Evolutionary conservation across 2,888 invertebrate species (phyloP).

Genomic region (Dynastes tityus): DNA sequence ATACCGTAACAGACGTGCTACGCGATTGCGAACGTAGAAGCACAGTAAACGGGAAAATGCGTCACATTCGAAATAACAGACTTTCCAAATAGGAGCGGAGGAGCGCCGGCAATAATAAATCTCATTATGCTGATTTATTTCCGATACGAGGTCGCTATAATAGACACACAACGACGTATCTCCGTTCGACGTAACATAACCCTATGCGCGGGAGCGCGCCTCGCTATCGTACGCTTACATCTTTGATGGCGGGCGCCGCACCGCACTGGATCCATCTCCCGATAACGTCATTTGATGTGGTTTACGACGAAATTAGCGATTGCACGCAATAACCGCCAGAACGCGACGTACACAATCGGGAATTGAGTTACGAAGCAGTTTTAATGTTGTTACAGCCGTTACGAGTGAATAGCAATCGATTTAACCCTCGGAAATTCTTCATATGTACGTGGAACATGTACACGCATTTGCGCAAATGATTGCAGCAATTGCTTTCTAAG

Average conservation of each 20-base stretch:
- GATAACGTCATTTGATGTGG: slow-evolving; percentile 38
- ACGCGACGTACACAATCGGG: neutral
- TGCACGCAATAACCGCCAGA: slow-evolving; percentile 25
- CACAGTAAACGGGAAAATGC: neutral
- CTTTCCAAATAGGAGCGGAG: slow-evolving; percentile 12
- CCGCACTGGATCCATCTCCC: slow-evolving; percentile 9
- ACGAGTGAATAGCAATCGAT: slow-evolving; percentile 11
- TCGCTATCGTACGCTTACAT: slow-evolving; percentile 10
- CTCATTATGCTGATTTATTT: slow-evolving; percentile 50
- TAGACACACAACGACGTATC: slow-evolving; percentile 34
- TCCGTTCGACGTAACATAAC: slow-evolving; percentile 11
- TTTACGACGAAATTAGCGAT: slow-evolving; percentile 33
- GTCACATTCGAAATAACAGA: slow-evolving; percentile 24
- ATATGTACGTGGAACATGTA: neutral
- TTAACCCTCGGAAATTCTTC: neutral
- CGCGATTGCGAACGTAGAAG: no score
- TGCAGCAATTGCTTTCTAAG: no score
- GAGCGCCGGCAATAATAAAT: slow-evolving; percentile 43
- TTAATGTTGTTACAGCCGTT: neutral
- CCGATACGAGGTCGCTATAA: slow-evolving; percentile 23
- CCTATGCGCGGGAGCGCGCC: neutral
- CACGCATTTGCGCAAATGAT: neutral
- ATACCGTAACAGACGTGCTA: no score
- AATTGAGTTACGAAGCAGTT: slow-evolving; percentile 23
- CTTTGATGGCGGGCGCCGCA: slow-evolving; percentile 14